Evolutionary conservation across 2,113 vertebrate species (phyloP).

Genomic region (Cathartes aura): DNA sequence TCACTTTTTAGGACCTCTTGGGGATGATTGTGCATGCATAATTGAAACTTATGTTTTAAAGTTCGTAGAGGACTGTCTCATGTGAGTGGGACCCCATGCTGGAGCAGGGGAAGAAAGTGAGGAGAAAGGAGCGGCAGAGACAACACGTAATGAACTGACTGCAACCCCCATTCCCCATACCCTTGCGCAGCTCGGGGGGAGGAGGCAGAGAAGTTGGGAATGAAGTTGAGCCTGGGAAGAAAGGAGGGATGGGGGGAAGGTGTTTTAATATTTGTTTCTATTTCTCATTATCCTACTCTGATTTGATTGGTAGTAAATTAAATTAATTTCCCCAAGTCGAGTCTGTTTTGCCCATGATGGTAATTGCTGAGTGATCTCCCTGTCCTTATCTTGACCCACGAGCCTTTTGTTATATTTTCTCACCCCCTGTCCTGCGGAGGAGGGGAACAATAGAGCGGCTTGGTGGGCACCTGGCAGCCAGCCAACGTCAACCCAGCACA

Average conservation of each 20-base stretch:
- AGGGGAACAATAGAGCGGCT: neutral
- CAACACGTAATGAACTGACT: neutral
- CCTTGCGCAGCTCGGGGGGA: fast-evolving
- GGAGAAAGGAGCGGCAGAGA: neutral
- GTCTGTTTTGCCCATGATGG: neutral
- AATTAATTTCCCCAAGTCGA: neutral
- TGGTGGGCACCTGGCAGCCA: neutral
- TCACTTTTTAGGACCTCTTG: neutral
- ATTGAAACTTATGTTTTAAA: neutral
- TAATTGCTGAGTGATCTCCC: neutral
- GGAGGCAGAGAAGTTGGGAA: neutral
- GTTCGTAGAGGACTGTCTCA: neutral
- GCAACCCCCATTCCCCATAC: neutral
- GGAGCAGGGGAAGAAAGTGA: neutral
- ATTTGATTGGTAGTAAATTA: neutral
- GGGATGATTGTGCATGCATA: neutral
- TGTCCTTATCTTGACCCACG: neutral
- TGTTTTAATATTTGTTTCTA: neutral
- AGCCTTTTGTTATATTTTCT: neutral
- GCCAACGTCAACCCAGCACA: neutral
- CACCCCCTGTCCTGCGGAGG: neutral
- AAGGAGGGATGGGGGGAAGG: neutral
- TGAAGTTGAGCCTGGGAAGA: neutral
- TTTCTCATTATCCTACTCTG: neutral
- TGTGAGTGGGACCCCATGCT: neutral